These are phyloP conservation scores for Myiozetetes cayanensis DNA, from an alignment of 2,113 vertebrate genomes.

Conservation along the genomic window DNA sequence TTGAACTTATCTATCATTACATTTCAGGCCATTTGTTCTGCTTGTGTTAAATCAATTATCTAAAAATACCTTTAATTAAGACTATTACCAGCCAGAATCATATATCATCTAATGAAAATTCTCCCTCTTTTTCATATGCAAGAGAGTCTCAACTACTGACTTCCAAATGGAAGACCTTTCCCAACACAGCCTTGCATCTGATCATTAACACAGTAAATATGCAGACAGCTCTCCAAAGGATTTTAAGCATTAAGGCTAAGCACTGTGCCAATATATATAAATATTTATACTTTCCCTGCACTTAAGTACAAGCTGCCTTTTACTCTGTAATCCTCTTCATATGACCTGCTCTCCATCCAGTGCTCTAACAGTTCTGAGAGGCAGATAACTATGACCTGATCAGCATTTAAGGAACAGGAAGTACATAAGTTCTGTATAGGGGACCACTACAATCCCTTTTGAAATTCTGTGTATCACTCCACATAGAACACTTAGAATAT, in stretches of 20 bases:
- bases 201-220: neutral
- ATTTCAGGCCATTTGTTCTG: neutral
- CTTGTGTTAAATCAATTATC: neutral
- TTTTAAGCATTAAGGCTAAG: neutral
- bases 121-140: neutral
- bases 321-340: neutral
- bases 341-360: neutral
- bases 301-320: neutral
- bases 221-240: neutral
- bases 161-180: neutral
- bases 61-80: neutral
- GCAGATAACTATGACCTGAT: neutral
- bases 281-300: neutral
- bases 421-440: neutral
- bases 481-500: neutral
- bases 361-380: neutral
- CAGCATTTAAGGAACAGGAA: neutral
- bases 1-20: neutral
- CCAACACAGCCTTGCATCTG: neutral
- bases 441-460: neutral
- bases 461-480: neutral
- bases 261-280: neutral
- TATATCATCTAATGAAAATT: neutral
- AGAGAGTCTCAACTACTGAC: neutral
- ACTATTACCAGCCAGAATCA: neutral